These are phyloP conservation scores for Condylostylus longicornis DNA, from an alignment of 1,140 invertebrate species.

Conservation along the genomic window DNA sequence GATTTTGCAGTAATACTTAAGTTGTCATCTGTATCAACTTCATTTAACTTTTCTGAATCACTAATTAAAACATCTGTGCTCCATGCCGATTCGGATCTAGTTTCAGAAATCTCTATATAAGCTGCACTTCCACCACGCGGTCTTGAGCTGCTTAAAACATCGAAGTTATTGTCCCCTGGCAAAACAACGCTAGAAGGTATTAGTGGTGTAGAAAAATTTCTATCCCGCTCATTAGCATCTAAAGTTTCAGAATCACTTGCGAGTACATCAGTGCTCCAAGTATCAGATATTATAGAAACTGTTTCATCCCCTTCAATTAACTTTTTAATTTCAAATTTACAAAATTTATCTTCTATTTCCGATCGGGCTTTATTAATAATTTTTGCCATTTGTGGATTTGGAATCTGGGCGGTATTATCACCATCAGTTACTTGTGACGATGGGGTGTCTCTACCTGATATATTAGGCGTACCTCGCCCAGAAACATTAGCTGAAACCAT, in stretches of 20 bases:
- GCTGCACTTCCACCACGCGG: constrained; percentile 6
- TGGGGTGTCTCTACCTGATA: constrained; percentile 79
- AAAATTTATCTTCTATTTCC: constrained; percentile 97
- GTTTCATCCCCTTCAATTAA: constrained; percentile 81
- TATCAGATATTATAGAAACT: constrained; percentile 88
- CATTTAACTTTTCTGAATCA: constrained; percentile 81
- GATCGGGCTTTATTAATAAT: constrained; percentile 62
- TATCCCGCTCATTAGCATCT: constrained; percentile 45
- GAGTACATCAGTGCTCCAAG: constrained; percentile 93
- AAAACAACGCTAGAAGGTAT: constrained; percentile 28
- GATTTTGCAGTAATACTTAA: constrained; percentile 54
- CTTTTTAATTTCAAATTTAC: constrained; percentile 93
- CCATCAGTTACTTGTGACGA: constrained; percentile 79
- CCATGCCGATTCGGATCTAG: constrained; percentile 87
- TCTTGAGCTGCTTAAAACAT: constrained; percentile 13
- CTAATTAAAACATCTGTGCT: constrained; percentile 91
- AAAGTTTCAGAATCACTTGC: constrained; percentile 87
- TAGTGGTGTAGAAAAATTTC: constrained; percentile 31
- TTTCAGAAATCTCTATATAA: constrained; percentile 62
- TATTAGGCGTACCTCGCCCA: constrained; percentile 63
- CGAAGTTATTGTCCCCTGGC: constrained; percentile 29
- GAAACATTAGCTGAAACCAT: constrained; percentile 95
- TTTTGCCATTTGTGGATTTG: constrained; percentile 37
- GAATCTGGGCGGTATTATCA: constrained; percentile 37
- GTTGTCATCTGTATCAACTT: constrained; percentile 71